Percentiles rank a stretch among this genome's conserved stretches.
Conservation (phyloP, 2,113 vertebrate genomes). For the Centropristis striata region DNA sequence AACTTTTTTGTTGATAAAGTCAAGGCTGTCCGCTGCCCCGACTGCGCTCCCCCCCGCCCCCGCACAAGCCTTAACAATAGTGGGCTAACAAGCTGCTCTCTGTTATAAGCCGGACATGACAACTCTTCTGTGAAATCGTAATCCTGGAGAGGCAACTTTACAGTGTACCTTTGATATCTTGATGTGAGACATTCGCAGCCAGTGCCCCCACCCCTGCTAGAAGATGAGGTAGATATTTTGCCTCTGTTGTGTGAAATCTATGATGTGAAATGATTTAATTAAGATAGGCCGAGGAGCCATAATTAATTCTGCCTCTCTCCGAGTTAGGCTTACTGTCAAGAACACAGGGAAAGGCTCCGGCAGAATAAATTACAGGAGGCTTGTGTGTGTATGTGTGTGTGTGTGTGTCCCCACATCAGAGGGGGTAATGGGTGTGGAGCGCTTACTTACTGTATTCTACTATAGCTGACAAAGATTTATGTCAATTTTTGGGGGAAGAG, state of each 20-base stretch:
- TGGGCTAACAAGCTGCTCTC: slow-evolving; percentile 48
- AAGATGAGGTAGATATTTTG: slow-evolving; percentile 82
- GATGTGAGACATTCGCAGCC: slow-evolving; percentile 66
- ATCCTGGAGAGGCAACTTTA: slow-evolving; percentile 65
- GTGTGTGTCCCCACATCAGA: slow-evolving; percentile 15
- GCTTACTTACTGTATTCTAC: slow-evolving; percentile 47
- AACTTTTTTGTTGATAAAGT: slow-evolving; percentile 74
- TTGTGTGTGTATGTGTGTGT: slow-evolving; percentile 21
- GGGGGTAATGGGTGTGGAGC: slow-evolving; percentile 27
- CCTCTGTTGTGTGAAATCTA: slow-evolving; percentile 83
- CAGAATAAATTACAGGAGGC: slow-evolving; percentile 80
- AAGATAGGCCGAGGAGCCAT: slow-evolving; percentile 85
- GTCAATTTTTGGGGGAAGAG: slow-evolving; percentile 47
- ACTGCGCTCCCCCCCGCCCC: not conserved
- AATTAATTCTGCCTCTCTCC: slow-evolving; percentile 84
- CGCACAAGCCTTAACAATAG: slow-evolving; percentile 11
- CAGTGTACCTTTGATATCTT: slow-evolving; percentile 76
- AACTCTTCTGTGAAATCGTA: slow-evolving; percentile 65
- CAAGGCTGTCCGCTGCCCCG: slow-evolving; percentile 48
- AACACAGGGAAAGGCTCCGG: slow-evolving; percentile 72
- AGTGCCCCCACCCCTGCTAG: slow-evolving; percentile 22
- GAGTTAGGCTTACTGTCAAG: slow-evolving; percentile 80
- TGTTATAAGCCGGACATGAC: slow-evolving; percentile 53
- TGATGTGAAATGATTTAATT: slow-evolving; percentile 89
- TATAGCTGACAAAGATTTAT: slow-evolving; percentile 63